phyloP scores from a whole-genome alignment of 2,113 vertebrate genomes.

The Astatotilapia flaviijosephi region DNA sequence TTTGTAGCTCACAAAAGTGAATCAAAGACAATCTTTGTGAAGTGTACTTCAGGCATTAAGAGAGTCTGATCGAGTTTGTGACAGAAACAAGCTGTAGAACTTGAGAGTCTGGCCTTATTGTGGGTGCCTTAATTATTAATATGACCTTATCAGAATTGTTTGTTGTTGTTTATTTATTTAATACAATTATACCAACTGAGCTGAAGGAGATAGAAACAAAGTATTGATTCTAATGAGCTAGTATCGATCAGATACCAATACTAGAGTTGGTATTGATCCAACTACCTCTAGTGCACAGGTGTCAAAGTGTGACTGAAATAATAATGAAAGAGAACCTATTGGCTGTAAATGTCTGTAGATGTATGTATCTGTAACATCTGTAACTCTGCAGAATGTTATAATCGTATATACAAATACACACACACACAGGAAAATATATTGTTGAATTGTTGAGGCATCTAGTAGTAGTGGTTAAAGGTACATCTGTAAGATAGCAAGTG shows the following conservation, averaged over 20 bases:
- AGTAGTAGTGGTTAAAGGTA: not conserved
- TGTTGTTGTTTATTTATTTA: no score
- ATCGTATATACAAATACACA: not conserved
- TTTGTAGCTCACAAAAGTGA: slow-evolving; percentile 8
- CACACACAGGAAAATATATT: not conserved
- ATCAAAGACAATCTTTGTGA: not conserved
- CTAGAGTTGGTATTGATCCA: no score
- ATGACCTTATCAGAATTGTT: slow-evolving; percentile 55
- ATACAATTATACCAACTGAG: no score
- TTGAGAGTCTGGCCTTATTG: slow-evolving; percentile 46
- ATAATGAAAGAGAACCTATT: slow-evolving; percentile 19
- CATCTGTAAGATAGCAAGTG: not conserved
- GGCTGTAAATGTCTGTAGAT: not conserved
- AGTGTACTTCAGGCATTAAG: slow-evolving; percentile 11
- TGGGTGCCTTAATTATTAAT: slow-evolving; percentile 40
- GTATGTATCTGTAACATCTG: not conserved
- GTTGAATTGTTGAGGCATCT: not conserved
- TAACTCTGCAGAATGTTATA: not conserved
- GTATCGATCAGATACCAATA: no score
- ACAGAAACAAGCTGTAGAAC: slow-evolving; percentile 28
- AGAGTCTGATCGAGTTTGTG: not conserved
- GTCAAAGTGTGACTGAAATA: slow-evolving; percentile 36
- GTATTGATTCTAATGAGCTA: no score
- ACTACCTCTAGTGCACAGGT: no score
- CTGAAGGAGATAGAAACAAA: no score